These are phyloP conservation scores for Rhagium mordax DNA, from an alignment of 2,888 invertebrate species.

Conservation along the genomic window DNA sequence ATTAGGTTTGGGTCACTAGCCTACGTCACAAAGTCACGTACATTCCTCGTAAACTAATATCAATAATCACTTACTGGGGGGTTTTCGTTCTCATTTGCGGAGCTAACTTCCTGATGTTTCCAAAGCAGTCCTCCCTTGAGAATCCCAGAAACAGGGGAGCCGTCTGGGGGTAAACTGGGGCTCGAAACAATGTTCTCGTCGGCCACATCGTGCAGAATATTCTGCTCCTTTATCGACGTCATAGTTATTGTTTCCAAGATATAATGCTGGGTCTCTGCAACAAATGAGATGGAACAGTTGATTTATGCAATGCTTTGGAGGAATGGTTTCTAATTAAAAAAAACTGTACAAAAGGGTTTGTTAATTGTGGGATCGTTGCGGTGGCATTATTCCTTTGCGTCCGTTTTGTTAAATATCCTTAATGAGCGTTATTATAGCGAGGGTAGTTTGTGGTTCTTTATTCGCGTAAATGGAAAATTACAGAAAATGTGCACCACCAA, in stretches of 20 bases:
- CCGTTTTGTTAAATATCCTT: no score
- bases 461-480: no score
- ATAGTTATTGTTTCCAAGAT: conserved; percentile 79
- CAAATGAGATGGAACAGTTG: background rate
- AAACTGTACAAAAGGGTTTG: no score
- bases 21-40: no score
- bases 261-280: background rate
- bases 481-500: no score
- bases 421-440: no score
- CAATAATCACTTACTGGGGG: conserved; percentile 46
- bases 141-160: conserved; percentile 80
- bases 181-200: background rate
- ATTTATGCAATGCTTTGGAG: background rate
- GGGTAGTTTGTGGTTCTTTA: no score
- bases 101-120: conserved; percentile 70
- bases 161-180: background rate
- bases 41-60: no score
- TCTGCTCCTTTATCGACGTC: conserved; percentile 79
- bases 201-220: conserved; percentile 53
- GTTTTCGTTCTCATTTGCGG: conserved; percentile 38
- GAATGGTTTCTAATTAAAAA: no score
- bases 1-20: no score
- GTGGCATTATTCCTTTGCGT: no score
- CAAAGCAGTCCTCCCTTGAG: conserved; percentile 85
- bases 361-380: no score